Conservation (phyloP, 1,140 invertebrate genomes). For the Lasaia peninsularis region DNA sequence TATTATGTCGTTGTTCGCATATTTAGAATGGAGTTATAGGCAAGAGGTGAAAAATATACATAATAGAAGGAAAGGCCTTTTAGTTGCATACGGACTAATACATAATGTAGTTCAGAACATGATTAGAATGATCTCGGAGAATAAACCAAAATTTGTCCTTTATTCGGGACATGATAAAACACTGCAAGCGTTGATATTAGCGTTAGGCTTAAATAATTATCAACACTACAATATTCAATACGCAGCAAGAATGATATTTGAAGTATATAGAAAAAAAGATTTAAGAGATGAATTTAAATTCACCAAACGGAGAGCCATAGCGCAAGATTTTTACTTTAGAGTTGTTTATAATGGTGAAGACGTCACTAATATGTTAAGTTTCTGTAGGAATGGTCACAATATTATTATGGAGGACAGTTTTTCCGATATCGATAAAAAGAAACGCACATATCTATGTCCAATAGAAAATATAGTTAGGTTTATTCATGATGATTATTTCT, state of each 20-base stretch:
- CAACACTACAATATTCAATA: slow-evolving; percentile 82
- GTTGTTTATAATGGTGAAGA: slow-evolving; percentile 92
- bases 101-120: slow-evolving; percentile 88
- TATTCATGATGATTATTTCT: slow-evolving; percentile 91
- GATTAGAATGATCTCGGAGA: slow-evolving; percentile 86
- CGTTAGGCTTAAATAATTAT: slow-evolving; percentile 82
- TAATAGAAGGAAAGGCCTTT: slow-evolving; percentile 82
- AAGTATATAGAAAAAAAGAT: slow-evolving; percentile 82
- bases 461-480: slow-evolving; percentile 91
- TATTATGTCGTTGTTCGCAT: slow-evolving; percentile 85
- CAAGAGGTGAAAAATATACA: slow-evolving; percentile 81
- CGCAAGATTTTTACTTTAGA: slow-evolving; percentile 87
- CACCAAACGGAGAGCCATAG: slow-evolving; percentile 74
- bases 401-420: slow-evolving; percentile 54
- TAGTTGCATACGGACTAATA: slow-evolving; percentile 87
- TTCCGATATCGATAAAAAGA: slow-evolving; percentile 44
- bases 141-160: slow-evolving; percentile 87
- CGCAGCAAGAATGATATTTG: slow-evolving; percentile 90
- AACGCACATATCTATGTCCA: slow-evolving; percentile 83
- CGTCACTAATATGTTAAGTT: slow-evolving; percentile 87
- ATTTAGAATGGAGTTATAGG: slow-evolving; percentile 85
- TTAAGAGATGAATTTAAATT: slow-evolving; percentile 75
- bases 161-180: slow-evolving; percentile 96
- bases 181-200: slow-evolving; percentile 87
- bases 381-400: slow-evolving; percentile 82